A percentile compares a stretch with the other conserved stretches of the same genome.
These are phyloP conservation scores for Chymomyza amoena DNA, from an alignment of 2,888 invertebrate genomes.

Conservation along the genomic window DNA sequence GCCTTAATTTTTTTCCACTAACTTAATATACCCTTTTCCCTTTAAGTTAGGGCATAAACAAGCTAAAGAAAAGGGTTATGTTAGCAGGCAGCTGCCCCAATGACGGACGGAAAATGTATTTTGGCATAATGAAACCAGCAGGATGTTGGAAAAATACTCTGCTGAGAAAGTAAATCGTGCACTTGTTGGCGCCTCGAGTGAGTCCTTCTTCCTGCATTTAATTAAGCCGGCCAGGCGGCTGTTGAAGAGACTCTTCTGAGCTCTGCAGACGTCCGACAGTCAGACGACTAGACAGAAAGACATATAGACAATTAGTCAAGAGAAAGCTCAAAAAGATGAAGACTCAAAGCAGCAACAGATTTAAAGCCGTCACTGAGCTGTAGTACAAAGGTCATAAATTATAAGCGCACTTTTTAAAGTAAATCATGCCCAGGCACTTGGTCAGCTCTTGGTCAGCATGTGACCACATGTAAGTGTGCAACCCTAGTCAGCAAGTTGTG, in stretches of 20 bases:
- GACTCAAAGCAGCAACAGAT: not conserved
- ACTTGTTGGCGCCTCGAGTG: conserved; percentile 13
- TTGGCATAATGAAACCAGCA: not conserved
- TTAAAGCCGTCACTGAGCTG: conserved; percentile 31
- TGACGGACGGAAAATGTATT: not conserved
- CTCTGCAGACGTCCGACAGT: conserved; percentile 1
- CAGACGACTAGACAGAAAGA: conserved; percentile 13
- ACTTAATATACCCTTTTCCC: no score
- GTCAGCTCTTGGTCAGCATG: no score
- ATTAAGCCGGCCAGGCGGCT: conserved; percentile 27
- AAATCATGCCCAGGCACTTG: conserved; percentile 59
- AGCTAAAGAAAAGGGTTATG: not conserved
- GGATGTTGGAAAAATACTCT: not conserved
- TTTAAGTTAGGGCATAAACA: no score
- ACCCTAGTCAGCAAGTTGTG: not conserved
- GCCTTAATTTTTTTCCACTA: no score
- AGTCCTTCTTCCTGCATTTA: conserved; percentile 31
- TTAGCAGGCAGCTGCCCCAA: not conserved
- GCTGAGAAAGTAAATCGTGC: not conserved
- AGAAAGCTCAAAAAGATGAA: conserved; percentile 11
- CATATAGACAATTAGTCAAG: conserved; percentile 10
- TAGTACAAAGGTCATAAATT: conserved; percentile 47
- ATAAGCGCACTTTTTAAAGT: conserved; percentile 48
- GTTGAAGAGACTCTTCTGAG: conserved; percentile 6
- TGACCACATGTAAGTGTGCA: not conserved